Conservation (phyloP, 1,140 invertebrate species). For the Anagrus nilaparvatae region DNA sequence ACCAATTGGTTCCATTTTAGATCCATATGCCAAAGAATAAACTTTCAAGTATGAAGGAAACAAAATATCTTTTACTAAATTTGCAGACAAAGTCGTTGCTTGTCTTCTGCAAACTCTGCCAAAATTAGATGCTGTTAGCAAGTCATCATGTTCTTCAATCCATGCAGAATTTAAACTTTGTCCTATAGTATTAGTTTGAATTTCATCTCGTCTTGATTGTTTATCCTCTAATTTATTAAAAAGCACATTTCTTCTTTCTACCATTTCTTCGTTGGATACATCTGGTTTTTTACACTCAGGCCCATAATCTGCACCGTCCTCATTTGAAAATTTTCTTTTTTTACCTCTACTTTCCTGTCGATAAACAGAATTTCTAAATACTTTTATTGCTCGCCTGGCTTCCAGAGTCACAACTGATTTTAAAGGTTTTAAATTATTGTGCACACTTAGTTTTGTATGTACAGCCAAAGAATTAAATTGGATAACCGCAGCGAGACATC, state of each 20-base stretch:
- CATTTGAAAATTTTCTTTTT: not conserved
- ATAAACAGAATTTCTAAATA: too few species aligned
- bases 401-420: too few species aligned
- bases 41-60: not conserved
- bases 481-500: too few species aligned
- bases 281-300: not conserved
- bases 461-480: too few species aligned
- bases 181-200: not conserved
- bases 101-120: not conserved
- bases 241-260: too few species aligned
- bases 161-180: not conserved
- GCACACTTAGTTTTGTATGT: too few species aligned
- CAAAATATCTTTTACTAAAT: not conserved
- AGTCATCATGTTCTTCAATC: not conserved
- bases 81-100: not conserved
- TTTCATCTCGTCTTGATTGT: not conserved
- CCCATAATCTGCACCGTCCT: not conserved
- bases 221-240: not conserved
- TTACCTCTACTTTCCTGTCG: not conserved
- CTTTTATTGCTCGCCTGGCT: too few species aligned
- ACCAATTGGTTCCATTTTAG: slow-evolving; percentile 24
- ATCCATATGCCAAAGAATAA: slow-evolving; percentile 21
- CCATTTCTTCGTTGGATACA: too few species aligned
- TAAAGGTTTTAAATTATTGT: too few species aligned
- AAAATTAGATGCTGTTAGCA: not conserved